Evolutionary conservation across 2,113 vertebrate genomes (phyloP).

Genomic region (Donacobius atricapilla): DNA sequence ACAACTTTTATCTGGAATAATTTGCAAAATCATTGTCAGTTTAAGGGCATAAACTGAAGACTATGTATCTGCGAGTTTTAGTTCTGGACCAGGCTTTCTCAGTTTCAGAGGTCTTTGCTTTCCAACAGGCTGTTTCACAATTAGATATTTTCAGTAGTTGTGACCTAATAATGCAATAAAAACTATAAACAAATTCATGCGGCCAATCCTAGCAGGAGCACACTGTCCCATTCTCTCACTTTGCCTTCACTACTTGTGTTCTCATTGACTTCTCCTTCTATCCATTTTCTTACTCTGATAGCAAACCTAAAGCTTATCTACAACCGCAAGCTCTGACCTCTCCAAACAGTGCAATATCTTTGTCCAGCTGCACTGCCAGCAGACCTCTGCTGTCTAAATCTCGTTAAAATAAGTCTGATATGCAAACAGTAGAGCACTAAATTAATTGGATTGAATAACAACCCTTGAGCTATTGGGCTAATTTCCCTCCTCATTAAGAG

Average conservation of each 20-base stretch:
- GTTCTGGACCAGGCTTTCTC: background rate
- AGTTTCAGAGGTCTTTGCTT: background rate
- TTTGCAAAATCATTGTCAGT: background rate
- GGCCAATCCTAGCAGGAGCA: background rate
- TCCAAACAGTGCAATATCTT: background rate
- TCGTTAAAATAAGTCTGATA: background rate
- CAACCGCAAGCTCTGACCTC: background rate
- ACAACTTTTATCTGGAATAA: background rate
- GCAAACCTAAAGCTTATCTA: background rate
- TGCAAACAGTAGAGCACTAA: background rate
- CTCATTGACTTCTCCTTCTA: background rate
- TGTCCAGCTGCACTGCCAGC: background rate
- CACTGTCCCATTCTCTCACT: background rate
- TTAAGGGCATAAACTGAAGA: background rate
- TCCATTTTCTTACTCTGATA: background rate
- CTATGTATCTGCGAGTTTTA: background rate
- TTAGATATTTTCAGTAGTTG: background rate
- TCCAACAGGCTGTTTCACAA: background rate
- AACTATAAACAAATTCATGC: background rate
- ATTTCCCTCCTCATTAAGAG: background rate
- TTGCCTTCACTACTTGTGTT: background rate
- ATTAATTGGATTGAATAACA: background rate
- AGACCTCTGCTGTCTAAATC: background rate
- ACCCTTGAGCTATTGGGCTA: background rate
- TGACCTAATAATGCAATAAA: background rate